These are phyloP conservation scores for Cebus imitator DNA, from an alignment of 2,113 vertebrate genomes.

Conservation along the genomic window DNA sequence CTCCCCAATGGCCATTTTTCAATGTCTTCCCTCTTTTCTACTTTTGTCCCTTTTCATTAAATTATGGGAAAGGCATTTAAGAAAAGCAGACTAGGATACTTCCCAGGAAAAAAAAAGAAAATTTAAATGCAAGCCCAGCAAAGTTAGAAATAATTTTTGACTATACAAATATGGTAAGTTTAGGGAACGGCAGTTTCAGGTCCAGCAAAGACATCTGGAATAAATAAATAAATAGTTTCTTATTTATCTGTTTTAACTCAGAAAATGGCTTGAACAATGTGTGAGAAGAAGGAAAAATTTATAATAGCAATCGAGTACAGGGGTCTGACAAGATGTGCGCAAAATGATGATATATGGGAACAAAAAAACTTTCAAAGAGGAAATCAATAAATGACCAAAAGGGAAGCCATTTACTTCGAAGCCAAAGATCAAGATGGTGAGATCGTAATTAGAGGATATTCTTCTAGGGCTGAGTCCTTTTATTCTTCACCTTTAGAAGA, in stretches of 20 bases:
- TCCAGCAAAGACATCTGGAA: constrained; percentile 65
- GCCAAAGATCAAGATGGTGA: neutral
- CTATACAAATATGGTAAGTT: constrained; percentile 58
- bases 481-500: constrained; percentile 10
- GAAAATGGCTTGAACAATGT: constrained; percentile 24
- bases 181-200: constrained; percentile 49
- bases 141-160: constrained; percentile 69
- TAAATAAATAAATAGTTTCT: constrained; percentile 53
- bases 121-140: constrained; percentile 13
- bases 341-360: constrained; percentile 44
- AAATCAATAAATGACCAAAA: constrained; percentile 41
- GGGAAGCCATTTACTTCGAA: neutral
- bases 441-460: constrained; percentile 11
- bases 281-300: constrained; percentile 7
- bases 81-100: neutral
- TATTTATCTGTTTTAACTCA: constrained; percentile 58
- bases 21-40: neutral
- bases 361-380: neutral
- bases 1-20: neutral
- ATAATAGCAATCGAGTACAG: constrained; percentile 48
- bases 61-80: neutral
- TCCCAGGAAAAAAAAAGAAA: constrained; percentile 33
- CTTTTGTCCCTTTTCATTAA: constrained; percentile 37
- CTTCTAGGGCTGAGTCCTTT: neutral
- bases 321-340: constrained; percentile 31